phyloP scores from a whole-genome alignment of 2,888 invertebrate species.

The Phasia obesa region DNA sequence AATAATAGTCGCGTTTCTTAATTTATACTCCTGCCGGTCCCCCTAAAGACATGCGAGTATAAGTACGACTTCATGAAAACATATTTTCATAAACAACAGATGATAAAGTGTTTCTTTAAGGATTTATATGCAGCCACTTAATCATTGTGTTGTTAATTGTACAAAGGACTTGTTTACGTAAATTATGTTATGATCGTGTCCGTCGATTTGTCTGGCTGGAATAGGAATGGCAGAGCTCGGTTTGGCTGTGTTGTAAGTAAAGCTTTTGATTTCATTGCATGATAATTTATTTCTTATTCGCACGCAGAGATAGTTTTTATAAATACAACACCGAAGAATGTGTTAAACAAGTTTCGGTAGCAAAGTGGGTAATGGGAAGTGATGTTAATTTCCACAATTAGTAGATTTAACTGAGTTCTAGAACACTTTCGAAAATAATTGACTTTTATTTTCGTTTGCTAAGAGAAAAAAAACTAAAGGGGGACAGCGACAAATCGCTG shows the following conservation, averaged over 20 bases:
- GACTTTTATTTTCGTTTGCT: slow-evolving; percentile 19
- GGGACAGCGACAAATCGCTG: too few relatives aligned
- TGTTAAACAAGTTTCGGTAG: slow-evolving; percentile 46
- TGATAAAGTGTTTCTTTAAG: slow-evolving; percentile 63
- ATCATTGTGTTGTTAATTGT: slow-evolving; percentile 68
- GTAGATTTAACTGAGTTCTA: background rate
- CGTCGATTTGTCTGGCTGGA: slow-evolving; percentile 9
- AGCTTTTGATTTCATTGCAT: slow-evolving; percentile 55
- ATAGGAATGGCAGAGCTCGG: background rate
- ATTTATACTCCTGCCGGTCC: background rate
- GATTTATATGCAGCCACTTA: slow-evolving; percentile 65
- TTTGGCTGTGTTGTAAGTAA: slow-evolving; percentile 11
- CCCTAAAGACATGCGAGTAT: background rate
- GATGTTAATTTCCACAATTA: slow-evolving; percentile 33
- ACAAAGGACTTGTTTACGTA: slow-evolving; percentile 67
- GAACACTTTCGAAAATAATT: background rate
- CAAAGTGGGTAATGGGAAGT: slow-evolving; percentile 30
- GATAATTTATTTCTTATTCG: slow-evolving; percentile 56
- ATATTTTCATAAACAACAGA: slow-evolving; percentile 29
- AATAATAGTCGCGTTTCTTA: background rate
- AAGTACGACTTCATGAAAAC: too few relatives aligned
- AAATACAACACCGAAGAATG: slow-evolving; percentile 5
- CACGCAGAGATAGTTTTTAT: slow-evolving; percentile 44
- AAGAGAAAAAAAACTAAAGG: background rate
- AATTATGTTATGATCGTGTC: slow-evolving; percentile 62